phyloP scores from a whole-genome alignment of 2,888 invertebrate species.

The Drosophila meridionalis region DNA sequence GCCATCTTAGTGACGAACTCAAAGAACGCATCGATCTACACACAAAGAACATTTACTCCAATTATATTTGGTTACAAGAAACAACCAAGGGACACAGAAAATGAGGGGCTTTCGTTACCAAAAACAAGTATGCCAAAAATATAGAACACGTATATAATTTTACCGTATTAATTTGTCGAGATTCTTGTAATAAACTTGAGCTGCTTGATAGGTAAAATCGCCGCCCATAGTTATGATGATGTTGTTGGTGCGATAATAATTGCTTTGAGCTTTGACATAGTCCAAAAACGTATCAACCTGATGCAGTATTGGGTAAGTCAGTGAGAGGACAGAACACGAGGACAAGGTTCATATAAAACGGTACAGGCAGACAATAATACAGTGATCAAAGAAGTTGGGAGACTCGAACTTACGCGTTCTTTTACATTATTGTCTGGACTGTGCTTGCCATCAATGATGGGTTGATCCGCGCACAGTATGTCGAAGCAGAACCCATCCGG shows the following conservation, averaged over 20 bases:
- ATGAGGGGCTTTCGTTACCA: conserved; percentile 51
- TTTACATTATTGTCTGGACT: conserved; percentile 94
- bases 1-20: conserved; percentile 86
- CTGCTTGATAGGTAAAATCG: conserved; percentile 95
- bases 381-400: not conserved
- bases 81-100: conserved; percentile 4
- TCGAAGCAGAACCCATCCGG: conserved; percentile 98
- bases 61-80: not conserved
- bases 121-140: conserved; percentile 2
- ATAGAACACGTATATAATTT: conserved; percentile 22
- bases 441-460: conserved; percentile 92
- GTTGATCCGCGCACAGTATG: conserved; percentile 92
- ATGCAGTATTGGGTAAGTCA: conserved; percentile 14
- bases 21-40: conserved; percentile 87
- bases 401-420: conserved; percentile 86
- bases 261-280: conserved; percentile 87
- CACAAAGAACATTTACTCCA: conserved; percentile 18
- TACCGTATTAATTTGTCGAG: conserved; percentile 92
- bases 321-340: conserved; percentile 31
- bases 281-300: conserved; percentile 86
- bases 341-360: conserved; percentile 17
- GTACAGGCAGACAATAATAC: conserved; percentile 8
- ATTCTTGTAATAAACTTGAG: conserved; percentile 92
- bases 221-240: conserved; percentile 95
- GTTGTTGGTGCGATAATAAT: conserved; percentile 89